Base-by-base conservation (phyloP, 92 coral and sea anemone species). In the Bergia sp. region DNA sequence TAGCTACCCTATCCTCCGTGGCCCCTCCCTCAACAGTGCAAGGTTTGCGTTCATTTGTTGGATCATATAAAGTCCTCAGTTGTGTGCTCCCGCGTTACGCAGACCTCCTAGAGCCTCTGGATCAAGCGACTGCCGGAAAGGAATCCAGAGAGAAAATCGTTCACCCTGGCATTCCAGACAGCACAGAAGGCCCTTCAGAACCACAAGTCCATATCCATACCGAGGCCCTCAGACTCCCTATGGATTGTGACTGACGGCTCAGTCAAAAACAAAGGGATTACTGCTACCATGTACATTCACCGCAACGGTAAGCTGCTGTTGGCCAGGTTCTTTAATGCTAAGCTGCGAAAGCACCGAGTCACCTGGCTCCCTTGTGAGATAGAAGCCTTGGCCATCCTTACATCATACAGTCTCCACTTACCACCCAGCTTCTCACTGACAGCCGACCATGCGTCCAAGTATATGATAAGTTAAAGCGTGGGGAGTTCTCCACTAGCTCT, bases 241-340 rank as follows among this genome's bases (percentile, higher is more conserved):
- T 92, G 94, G 91, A 92, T 92, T 21, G 88, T 90, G 75, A 92
- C 92, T 8, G 92, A 92, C 40, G 86, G 92, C 83, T 86, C 64
- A 38, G 85, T 36, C 39, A 5, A 65, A 1, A 76, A 73, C 7
- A 88, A 88, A 37, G 91, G 91, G 0, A 69, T 92, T 10, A 91
- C 66, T 0, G 91, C 92, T 5, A 89, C 89, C 21, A 61, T 89
- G 9, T 89, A 86, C 83, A 69, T 86, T 1, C 86, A 82, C 11
- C 76, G 86, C 8, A 66, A 77, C 43, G 44, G 61, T 61, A 89
- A 86, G 58, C 92, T 92, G 36, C 80, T 8, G 36, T 82, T 89
- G 2, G 86, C 92, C 21, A 91, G 89, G 11, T 90, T 89, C n/a
- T 89, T 89, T 65, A 86, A 87, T 55, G 87, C 92, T 2, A 92